Evolutionary conservation across 1,140 invertebrate species (phyloP), one percentile per base, ranked within the genome.

Genomic region (Drosophila athabasca): DNA sequence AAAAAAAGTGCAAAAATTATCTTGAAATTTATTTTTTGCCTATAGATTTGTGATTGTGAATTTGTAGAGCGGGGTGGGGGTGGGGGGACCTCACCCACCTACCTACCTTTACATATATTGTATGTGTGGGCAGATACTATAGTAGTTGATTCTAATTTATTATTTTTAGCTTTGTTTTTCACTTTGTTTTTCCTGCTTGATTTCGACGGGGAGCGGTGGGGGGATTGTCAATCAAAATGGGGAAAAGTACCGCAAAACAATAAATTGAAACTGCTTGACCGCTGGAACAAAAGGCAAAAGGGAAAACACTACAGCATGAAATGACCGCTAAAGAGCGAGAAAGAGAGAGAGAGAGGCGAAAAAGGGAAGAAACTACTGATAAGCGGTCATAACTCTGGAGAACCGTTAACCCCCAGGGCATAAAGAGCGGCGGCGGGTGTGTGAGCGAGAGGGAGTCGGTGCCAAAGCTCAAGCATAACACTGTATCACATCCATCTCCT

Each of bases 1-100:
- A 59, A 49, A 79, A 35, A 26, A 57, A 79, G 62, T 60, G 29
- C 57, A 72, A 81, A 39, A 72, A 60, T 76, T 58, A 76, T 80
- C 61, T 80, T 76, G 41, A 54, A 68, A 17, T 67, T 62, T 17
- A 44, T 31, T 62, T 62, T 67, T 62, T n/a, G 19, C n/a, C 26
- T 45, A 61, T 50, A 66, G 46, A 66, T 62, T 51, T 62, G 26
- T 51, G 46, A 66, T 52, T 31, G 51, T 53, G 31, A 11, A 13
- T 50, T 48, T 45, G 53, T 19, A 13, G 17, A 19, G 17, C 0
- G 17, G 17, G 17, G 0, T 19, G 17, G 17, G 0, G 17, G 17
- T 0, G 0, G n/a, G 39, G 35, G 8, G 31, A 17, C 31, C 11
- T 4, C 15, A 11, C 17, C 17, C 17, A 19, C 17, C 17, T 19